Evolutionary conservation across 30 jellyfish, hydroid and myxozoan genomes (phyloP).

Genomic region (Aurelia sp.): DNA sequence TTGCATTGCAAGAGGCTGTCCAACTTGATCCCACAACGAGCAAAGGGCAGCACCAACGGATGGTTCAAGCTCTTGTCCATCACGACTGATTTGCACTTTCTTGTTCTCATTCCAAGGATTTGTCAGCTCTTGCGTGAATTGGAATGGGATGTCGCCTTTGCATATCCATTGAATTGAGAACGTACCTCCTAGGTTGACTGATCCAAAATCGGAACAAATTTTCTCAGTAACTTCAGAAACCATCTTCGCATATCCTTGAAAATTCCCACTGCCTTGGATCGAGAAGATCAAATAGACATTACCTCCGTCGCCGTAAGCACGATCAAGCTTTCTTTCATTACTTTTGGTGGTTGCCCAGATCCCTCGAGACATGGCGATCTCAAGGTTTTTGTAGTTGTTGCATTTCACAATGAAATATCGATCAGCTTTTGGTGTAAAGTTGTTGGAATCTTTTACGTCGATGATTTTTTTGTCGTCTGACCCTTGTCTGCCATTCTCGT

Average conservation of each 20-base stretch:
- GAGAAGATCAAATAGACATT: constrained; percentile 81
- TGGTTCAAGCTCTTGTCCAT: constrained; percentile 95
- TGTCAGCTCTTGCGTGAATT: constrained; percentile 84
- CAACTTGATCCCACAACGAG: constrained; percentile 74
- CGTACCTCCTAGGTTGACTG: constrained; percentile 84
- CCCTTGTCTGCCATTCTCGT: constrained; percentile 4
- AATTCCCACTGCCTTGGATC: constrained; percentile 95
- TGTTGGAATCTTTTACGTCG: constrained; percentile 13
- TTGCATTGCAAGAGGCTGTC: constrained; percentile 22
- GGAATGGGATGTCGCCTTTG: constrained; percentile 87
- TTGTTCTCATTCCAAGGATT: constrained; percentile 98
- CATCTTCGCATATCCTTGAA: constrained; percentile 94
- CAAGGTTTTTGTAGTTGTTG: constrained; percentile 88
- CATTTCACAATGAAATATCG: constrained; percentile 90
- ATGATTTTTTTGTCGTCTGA: constrained; percentile 27
- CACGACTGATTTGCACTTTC: constrained; percentile 94
- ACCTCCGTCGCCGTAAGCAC: constrained; percentile 83
- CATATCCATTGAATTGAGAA: constrained; percentile 86
- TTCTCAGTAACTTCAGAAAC: constrained; percentile 74
- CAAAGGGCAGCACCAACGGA: constrained; percentile 89
- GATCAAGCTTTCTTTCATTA: constrained; percentile 82
- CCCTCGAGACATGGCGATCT: constrained; percentile 84
- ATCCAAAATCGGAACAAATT: constrained; percentile 85
- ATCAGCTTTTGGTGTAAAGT: constrained; percentile 6
- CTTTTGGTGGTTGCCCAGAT: constrained; percentile 98